Evolutionary conservation across 2,888 invertebrate species (phyloP), one percentile per base, ranked within the genome.

Genomic region (Drosophila ezoana): DNA sequence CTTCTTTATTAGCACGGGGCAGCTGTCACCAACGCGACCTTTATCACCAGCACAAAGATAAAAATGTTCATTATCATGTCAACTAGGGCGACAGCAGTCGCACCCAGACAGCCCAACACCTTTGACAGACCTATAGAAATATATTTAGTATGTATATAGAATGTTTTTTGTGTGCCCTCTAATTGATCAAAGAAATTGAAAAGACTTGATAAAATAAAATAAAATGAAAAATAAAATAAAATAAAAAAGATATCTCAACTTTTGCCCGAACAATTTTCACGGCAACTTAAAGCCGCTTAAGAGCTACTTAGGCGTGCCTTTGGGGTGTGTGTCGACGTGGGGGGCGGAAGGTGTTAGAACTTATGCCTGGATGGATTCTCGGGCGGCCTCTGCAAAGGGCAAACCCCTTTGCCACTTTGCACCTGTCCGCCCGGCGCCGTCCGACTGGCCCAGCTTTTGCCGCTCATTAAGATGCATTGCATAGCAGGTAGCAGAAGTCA

Each of bases 391-490:
- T 38, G 45, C 52, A 40, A 38, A 60, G 56, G 44, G 51, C 52
- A 18, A 33, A 67, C 40, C 28, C 28, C 28, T 28, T 28, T 28
- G 28, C 28, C 2, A 2, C 8, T 28, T 28, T 28, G 28, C 28
- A 28, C 28, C 28, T 28, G 2, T 8, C 8, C 28, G 28, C 8
- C 28, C 8, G 28, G 8, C 28, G 8, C 28, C 8, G 28, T 28
- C 28, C 8, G 49, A 33, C 45, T 48, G 38, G 44, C 16, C 33
- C 47, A 75, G 76, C 53, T 71, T 62, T 59, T 45, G 49, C 53
- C 63, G 73, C 76, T 85, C 87, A 88, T 85, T 85, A 85, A 76
- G 84, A 88, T 86, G 85, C 89, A 88, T 75, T 88, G 79, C 87
- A 52, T 33, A 23, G 44, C 58, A 56, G 53, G n/a, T 41, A 18